Evolutionary conservation across 2,113 vertebrate species (phyloP), one percentile per base, ranked within the genome.

Genomic region (Heterotilapia buettikoferi): DNA sequence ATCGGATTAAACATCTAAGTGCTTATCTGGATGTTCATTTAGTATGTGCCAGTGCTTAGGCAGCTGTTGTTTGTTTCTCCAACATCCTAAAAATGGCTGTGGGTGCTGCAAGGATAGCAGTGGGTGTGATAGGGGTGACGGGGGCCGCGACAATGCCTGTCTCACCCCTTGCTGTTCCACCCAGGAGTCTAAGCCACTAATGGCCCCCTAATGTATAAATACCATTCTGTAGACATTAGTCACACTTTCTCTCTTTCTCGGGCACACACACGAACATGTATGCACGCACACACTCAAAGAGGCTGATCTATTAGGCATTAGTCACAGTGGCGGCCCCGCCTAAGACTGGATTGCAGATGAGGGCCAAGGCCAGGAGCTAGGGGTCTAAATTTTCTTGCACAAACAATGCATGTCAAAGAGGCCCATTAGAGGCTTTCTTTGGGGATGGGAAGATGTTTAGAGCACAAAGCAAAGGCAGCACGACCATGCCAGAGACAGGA

Each of bases 171-270:
- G 95, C 96, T 96, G 95, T 91, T 95, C 91, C 91, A 93, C 93
- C 90, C 93, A 95, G 94, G 94, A 94, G 90, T 90, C 93, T 90
- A 94, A 95, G 96, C 92, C 93, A 94, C 94, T 94, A 96, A 96
- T 95, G 95, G 87, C 92, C 90, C 94, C 93, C 94, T 95, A 96
- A 96, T 95, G 94, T 95, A 95, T 93, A 94, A 94, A 93, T 92
- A 92, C 92, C 93, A 95, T 96, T 96, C 95, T 96, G 88, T 31
- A 83, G 85, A 85, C 94, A 95, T 96, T 96, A 95, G 95, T 96
- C 94, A 96, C 95, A 95, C 93, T 94, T 94, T 94, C 87, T 93
- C 83, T 92, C 47, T 87, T 91, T 88, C 88, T 85, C 59, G 80
- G 79, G 86, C 84, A 66, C 90, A 86, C 84, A 84, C 86, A 91